Evolutionary conservation across 2,113 vertebrate genomes (phyloP), one percentile per base, ranked within the genome.

Genomic region (Casuarius casuarius): DNA sequence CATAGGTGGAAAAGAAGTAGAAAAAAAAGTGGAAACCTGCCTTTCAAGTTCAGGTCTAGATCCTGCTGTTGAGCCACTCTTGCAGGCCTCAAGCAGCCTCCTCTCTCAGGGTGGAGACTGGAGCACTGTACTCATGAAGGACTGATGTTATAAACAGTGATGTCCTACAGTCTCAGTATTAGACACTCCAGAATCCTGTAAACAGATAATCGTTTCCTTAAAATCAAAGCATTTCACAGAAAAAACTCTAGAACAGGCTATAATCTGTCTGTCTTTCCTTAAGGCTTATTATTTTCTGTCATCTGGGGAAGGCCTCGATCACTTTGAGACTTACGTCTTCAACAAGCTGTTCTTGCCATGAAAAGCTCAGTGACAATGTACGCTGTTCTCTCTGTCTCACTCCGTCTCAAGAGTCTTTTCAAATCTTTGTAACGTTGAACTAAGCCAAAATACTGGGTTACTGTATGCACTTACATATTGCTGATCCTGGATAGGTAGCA

Each of bases 381-480:
- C 2, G 2, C 8, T 51, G 6, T 46, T 68, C 3, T 82, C 13
- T 82, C 16, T 26, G 46, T n/a, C 5, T 35, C 15, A 61, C 13
- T 59, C 15, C 9, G 51, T 35, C 70, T 76, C 48, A 54, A 70
- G 15, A 79, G 5, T 42, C 13, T 83, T 85, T 91, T 72, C n/a
- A 68, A 52, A 7, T 5, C 22, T 59, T 48, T 72, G 29, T 20
- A 78, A 23, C 7, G 5, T 3, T 79, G 44, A 76, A 62, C 40
- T 73, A 79, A 91, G 85, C 10, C 21, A 70, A 33, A 66, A 58
- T 31, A 44, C 6, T n/a, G 5, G 8, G 16, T 59, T 65, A 80
- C 13, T 73, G 74, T 74, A 48, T 51, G 12, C 19, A 51, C 10
- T 74, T 54, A 46, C 0, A 0, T 56, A 16, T 59, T 81, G 17